Conservation (phyloP, 2,113 vertebrate genomes). For the Seriola aureovittata region DNA sequence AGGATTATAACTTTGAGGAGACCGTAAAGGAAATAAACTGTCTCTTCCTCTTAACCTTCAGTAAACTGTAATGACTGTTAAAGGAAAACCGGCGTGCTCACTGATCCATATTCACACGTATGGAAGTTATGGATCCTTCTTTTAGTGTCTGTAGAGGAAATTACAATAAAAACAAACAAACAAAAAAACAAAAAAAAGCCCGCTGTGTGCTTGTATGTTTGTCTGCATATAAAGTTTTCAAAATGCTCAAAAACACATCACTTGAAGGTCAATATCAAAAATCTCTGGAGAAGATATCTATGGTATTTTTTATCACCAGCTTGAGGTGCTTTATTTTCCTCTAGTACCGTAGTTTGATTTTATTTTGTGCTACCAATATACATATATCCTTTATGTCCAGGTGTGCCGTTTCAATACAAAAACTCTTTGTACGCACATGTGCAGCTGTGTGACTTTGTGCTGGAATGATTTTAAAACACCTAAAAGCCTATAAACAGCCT, state of each 20-base stretch:
- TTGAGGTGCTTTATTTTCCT: slow-evolving; percentile 13
- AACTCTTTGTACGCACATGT: slow-evolving; percentile 20
- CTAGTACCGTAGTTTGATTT: slow-evolving; percentile 52
- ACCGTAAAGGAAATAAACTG: neutral
- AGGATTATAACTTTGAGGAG: slow-evolving; percentile 7
- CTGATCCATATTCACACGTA: no score
- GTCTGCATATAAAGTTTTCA: slow-evolving; percentile 27
- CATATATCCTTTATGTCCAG: slow-evolving; percentile 1
- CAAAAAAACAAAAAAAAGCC: neutral
- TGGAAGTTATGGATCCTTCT: neutral
- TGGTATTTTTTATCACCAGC: neutral
- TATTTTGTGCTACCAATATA: slow-evolving; percentile 32
- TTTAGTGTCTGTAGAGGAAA: neutral
- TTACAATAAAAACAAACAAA: neutral
- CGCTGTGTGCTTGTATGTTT: slow-evolving; percentile 27
- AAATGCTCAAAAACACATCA: slow-evolving; percentile 16
- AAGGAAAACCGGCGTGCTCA: neutral
- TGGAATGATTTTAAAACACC: slow-evolving; percentile 70
- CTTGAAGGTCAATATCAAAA: slow-evolving; percentile 17
- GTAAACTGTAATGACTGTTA: neutral
- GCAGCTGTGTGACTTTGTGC: slow-evolving; percentile 50
- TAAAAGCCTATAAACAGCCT: slow-evolving; percentile 65
- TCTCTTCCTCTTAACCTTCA: neutral
- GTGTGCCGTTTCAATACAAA: slow-evolving; percentile 38
- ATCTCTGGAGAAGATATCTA: neutral